These are phyloP conservation scores for Numida meleagris DNA, from an alignment of 2,113 vertebrate genomes.

Conservation along the genomic window DNA sequence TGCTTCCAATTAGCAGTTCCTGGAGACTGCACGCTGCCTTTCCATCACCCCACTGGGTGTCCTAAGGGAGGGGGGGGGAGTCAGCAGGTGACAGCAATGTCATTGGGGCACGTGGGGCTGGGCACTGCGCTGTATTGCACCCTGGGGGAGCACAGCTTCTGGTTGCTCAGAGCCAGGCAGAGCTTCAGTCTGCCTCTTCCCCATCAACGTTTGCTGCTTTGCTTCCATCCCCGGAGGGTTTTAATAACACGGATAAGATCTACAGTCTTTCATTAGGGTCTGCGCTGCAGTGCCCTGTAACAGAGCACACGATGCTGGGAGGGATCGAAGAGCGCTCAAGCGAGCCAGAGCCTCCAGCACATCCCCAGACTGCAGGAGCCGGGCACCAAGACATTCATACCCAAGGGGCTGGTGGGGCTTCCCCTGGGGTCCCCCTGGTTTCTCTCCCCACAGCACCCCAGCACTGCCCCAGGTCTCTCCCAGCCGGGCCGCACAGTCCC, in stretches of 20 bases:
- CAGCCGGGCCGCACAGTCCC: background rate
- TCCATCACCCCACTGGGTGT: no score
- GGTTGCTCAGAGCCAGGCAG: background rate
- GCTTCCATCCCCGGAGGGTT: background rate
- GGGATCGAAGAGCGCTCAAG: background rate
- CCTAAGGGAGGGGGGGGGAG: background rate
- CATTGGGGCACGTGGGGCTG: background rate
- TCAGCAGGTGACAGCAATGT: background rate
- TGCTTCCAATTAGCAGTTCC: background rate
- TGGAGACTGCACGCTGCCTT: no score
- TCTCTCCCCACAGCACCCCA: background rate
- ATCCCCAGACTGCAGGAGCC: background rate
- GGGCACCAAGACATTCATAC: background rate
- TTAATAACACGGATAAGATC: background rate
- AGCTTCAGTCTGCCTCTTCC: background rate
- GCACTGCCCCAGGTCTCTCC: background rate
- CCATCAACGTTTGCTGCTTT: background rate
- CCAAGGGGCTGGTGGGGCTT: background rate
- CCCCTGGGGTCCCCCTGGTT: background rate
- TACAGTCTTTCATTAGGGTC: background rate
- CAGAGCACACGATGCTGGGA: accelerated
- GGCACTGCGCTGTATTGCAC: background rate
- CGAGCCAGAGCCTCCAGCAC: background rate
- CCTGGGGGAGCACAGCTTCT: background rate
- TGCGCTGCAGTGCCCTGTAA: background rate